A percentile compares a stretch with the other conserved stretches of the same genome.
phyloP scores from a whole-genome alignment of 1,140 invertebrate species.

The Chionoecetes opilio region DNA sequence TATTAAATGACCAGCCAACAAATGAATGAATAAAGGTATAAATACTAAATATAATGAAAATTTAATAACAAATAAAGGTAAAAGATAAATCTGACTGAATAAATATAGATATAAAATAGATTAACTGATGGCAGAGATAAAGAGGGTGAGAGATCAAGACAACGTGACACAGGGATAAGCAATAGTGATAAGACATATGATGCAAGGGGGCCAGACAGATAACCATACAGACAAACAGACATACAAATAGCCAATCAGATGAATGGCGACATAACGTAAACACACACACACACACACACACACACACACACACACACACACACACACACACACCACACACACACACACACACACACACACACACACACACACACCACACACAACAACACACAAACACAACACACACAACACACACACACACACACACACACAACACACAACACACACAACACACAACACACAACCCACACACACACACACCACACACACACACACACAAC shows the following conservation, averaged over 20 bases:
- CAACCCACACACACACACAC: too few relatives aligned
- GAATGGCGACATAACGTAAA: neutral
- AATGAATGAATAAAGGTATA: too few relatives aligned
- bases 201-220: neutral
- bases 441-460: too few relatives aligned
- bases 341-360: neutral
- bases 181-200: too few relatives aligned
- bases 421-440: too few relatives aligned
- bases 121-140: neutral
- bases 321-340: conserved; percentile 44
- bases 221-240: neutral
- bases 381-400: neutral
- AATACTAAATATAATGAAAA: too few relatives aligned
- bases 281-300: neutral
- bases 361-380: neutral
- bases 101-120: neutral
- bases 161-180: too few relatives aligned
- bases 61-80: too few relatives aligned
- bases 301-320: neutral
- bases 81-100: too few relatives aligned
- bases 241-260: neutral
- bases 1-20: too few relatives aligned
- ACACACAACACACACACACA: conserved; percentile 4
- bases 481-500: too few relatives aligned
- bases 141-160: too few relatives aligned